Base-by-base conservation (phyloP, 2,797 vertebrate genomes). In the Paedocypris micromegethes region DNA sequence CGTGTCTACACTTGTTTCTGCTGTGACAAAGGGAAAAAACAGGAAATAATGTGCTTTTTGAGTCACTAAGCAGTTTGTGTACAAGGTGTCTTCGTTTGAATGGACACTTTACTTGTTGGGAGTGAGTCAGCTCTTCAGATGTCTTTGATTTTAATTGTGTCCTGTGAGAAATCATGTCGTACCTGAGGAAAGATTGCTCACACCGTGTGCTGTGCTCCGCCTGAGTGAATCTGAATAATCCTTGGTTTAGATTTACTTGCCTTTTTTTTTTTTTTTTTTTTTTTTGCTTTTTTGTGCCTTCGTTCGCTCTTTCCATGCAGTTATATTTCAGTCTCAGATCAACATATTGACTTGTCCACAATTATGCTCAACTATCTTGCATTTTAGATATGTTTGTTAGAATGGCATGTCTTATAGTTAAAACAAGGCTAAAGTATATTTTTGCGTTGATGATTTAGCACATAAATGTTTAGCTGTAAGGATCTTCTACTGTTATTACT, bases 31-130 rank as follows among this genome's bases (percentile, higher is more conserved):
- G 41, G 47, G 45, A 9, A 59, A 58, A 64, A 64, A 54, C 58
- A 9, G 52, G 58, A 66, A 37, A 61, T 67, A 50, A 23, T 55
- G 61, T 56, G 61, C 6, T 4, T 50, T 53, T 38, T 71, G 65
- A 65, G 59, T 66, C 64, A 67, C 64, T 58, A 47, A 71, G 68
- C n/a, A 63, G 64, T 43, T 69, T 40, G 56, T 23, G 58, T 53
- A 56, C 67, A 63, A 58, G 9, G 39, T 59, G 52, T 73, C 23
- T 38, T 50, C 60, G 52, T 72, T 40, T 74, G 37, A 58, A 54
- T 59, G 48, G 62, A 57, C 23, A 52, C 68, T 66, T 70, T 74
- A 69, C 58, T 74, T 49, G 42, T 58, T 9, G 23, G 1, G 40
- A 51, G 47, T 55, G 63, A 72, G 5, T 63, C 58, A 61, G 50